Evolutionary conservation across 2,113 vertebrate genomes (phyloP), one percentile per base, ranked within the genome.

Genomic region (Uria aalge): DNA sequence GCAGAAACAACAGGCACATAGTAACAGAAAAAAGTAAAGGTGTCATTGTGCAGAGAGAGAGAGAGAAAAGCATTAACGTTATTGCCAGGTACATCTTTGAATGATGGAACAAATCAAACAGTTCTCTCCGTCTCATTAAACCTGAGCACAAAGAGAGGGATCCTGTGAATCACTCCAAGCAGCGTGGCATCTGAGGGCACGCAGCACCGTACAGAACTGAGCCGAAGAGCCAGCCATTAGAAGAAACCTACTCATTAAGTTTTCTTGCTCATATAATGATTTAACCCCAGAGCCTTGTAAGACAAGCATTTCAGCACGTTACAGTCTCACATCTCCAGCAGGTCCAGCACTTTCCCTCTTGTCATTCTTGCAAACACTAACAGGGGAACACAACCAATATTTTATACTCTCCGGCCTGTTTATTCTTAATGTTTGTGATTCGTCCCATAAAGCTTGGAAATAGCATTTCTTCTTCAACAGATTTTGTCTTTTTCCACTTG

Each of bases 401-500:
- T 91, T 95, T 64, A 38, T 69, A 75, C n/a, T 82, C 27, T 77
- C 41, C 71, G 34, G 27, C 85, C 57, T 95, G 87, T 95, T 91
- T 91, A 81, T 90, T 92, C 79, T 74, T 87, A 71, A n/a, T 96
- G 60, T 69, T 96, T 96, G 43, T 29, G 59, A 77, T 78, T 92
- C 41, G 30, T 88, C 62, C 59, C 77, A 69, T 22, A 76, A 91
- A 87, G 56, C 59, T 80, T 94, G 67, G 63, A 97, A 96, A 89
- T 45, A 75, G 11, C 14, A 75, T 52, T 94, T 86, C 41, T 88
- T 81, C 71, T 48, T 88, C 77, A 69, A 92, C 73, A 96, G 83
- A 78, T 78, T 94, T 94, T 94, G 40, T 75, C 77, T 73, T 95
- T 94, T 95, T 76, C 75, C 68, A 36, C 20, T 94, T 93, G 72